Base-by-base conservation (phyloP, 53 echinoderm and acorn worm genomes). In the Hippasteria phrygiana region DNA sequence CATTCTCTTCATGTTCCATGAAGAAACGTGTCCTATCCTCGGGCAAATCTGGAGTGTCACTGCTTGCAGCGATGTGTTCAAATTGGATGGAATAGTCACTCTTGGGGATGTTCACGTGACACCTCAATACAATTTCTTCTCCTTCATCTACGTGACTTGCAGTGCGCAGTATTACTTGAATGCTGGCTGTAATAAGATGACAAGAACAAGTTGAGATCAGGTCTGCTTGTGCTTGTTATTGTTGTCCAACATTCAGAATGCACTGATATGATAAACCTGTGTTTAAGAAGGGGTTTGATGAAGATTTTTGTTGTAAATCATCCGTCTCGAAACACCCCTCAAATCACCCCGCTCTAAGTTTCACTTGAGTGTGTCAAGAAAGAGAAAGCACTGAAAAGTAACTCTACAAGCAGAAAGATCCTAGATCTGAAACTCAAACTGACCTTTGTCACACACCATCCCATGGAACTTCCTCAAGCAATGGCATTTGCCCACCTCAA, bases 81-180 rank as follows among this genome's bases (percentile, higher is more conserved):
- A 78, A 16, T 47, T 78, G 78, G 33, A 78, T 37, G 18, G 78
- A 55, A 48, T 78, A 78, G 78, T 78, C 78, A 29, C 5, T 17
- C 59, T 78, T 78, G 2, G 78, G 78, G 59, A 78, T 55, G 78
- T 78, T 78, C 55, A 78, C 78, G 59, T 78, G 59, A 78, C 78
- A 78, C 53, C 36, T 37, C 18, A 78, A 39, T 22, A 56, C 59
- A 10, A 78, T 78, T 4, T 39, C 9, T 55, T 37, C 55, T 2
- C 78, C 78, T 40, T 56, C 55, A 1, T 9, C 3, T 39, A 78
- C 78, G 59, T 78, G 78, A 78, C 78, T 78, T 12, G 47, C 31
- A 6, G 78, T 39, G 59, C 78, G 78, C 59, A 78, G 78, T 18
- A 16, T n/a, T 28, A 78, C 59, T 39, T 22, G 36, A 37, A 78